Conservation (phyloP, 2,888 invertebrate genomes). For the Zhuqinia jingwanae region DNA sequence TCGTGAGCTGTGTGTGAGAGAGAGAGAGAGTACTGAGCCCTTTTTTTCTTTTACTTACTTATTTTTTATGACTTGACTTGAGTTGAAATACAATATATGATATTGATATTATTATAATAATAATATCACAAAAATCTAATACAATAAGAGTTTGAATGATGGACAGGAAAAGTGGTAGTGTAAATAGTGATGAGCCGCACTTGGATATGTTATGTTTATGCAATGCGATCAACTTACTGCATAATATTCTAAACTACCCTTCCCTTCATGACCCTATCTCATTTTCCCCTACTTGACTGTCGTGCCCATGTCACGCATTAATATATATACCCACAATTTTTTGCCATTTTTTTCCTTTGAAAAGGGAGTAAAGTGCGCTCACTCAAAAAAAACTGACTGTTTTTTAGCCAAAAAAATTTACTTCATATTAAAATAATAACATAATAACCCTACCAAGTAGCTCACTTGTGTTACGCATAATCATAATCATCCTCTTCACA, state of each 20-base stretch:
- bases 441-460: conserved; percentile 47
- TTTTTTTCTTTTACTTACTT: neutral
- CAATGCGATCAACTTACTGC: neutral
- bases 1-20: conserved; percentile 4
- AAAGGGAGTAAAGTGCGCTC: conserved; percentile 6
- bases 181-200: conserved; percentile 22
- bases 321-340: neutral
- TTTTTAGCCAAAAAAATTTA: neutral
- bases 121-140: neutral
- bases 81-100: neutral
- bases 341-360: conserved; percentile 15
- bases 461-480: conserved; percentile 67
- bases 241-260: neutral
- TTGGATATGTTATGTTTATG: neutral
- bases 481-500: too few relatives aligned
- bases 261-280: neutral
- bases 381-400: too few relatives aligned
- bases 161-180: conserved; percentile 59
- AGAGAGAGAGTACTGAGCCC: neutral
- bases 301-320: neutral
- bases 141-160: conserved; percentile 37
- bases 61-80: neutral
- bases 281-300: neutral
- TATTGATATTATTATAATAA: neutral
- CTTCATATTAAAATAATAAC: conserved; percentile 42